Base-by-base conservation (phyloP, 2,888 invertebrate genomes). In the Hyposoter dolosus region DNA sequence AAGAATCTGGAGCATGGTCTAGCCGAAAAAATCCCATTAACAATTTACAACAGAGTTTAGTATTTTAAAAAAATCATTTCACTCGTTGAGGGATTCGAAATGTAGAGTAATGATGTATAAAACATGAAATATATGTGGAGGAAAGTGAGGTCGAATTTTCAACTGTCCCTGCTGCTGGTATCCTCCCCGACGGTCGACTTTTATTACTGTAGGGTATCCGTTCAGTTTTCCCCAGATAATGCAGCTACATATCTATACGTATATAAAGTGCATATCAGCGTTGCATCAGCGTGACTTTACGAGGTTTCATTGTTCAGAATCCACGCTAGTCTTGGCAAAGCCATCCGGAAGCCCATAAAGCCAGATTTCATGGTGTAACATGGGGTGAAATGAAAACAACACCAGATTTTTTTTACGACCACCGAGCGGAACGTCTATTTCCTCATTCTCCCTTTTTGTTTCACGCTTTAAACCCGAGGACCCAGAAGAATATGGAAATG, bases 241-340 rank as follows among this genome's bases (percentile, higher is more conserved):
- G 47, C 17, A 23, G 12, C n/a, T 28, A 32, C 40, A 28, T 69
- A 69, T 47, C 6, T 5, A 19, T 60, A 56, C 15, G 28, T 74
- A 74, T 19, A 45, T 65, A 65, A 60, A 23, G 60, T 60, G 60
- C 60, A 71, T 60, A 56, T 74, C 60, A 40, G 43, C 32, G 50
- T 80, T 45, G 40, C 68, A 75, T 60, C 17, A 15, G 15, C 32
- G 71, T 23, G 71, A 76, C 71, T 80, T 84, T 81, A 84, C 84
- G 83, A 83, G 72, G 17, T 71, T 81, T 76, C 65, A 81, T 84
- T 81, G 84, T 84, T 81, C 69, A 63, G 28, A 65, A 84, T 71
- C 47, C 65, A 43, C 23, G 80, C 7, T 69, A 56, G 45, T 79
- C 53, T 43, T 40, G 32, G 35, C 53, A 63, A 60, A 66, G 63